Percentiles rank a stretch among this genome's conserved stretches.
These are phyloP conservation scores for Ctenodactylus gundi DNA, from an alignment of 2,113 vertebrate species.

Conservation along the genomic window DNA sequence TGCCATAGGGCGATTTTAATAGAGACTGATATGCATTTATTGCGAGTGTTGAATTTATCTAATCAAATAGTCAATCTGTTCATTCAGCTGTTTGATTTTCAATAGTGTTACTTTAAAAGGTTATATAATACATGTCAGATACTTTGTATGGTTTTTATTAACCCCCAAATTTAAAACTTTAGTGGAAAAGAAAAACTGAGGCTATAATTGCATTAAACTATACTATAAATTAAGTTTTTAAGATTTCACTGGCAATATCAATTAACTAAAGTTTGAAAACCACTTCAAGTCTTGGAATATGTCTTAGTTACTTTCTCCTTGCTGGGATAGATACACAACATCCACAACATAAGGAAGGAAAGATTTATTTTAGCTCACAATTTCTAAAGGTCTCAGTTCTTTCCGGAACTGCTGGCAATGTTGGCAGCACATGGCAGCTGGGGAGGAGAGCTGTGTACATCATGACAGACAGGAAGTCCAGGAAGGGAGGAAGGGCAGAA, in stretches of 20 bases:
- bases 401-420: too few species aligned
- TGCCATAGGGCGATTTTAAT: background rate
- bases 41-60: constrained; percentile 11
- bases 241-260: background rate
- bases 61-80: constrained; percentile 8
- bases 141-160: constrained; percentile 20
- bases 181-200: background rate
- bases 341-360: too few species aligned
- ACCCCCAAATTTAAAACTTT: constrained; percentile 22
- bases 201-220: background rate
- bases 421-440: too few species aligned
- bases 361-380: too few species aligned
- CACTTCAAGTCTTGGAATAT: background rate
- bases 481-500: too few species aligned
- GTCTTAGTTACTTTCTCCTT: too few species aligned
- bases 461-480: too few species aligned
- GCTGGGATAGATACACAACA: too few species aligned
- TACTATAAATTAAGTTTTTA: background rate
- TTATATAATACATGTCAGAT: background rate
- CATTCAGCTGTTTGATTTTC: constrained; percentile 32
- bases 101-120: constrained; percentile 12
- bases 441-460: too few species aligned
- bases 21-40: background rate
- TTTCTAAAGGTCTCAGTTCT: too few species aligned
- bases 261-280: constrained; percentile 33